Evolutionary conservation across 2,888 invertebrate species (phyloP).

Genomic region (Lepidocyrtoides sp.): DNA sequence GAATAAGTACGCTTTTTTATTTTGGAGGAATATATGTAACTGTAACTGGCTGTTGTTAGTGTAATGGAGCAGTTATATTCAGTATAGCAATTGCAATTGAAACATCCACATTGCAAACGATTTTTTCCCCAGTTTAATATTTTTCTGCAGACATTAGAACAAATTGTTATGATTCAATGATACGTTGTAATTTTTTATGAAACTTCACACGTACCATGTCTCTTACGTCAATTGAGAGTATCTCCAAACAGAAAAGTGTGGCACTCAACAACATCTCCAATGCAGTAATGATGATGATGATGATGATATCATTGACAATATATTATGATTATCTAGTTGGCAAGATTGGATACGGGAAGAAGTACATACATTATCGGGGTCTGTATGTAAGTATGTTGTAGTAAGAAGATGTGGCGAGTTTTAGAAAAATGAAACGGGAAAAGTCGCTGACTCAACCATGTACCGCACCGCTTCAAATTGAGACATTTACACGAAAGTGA

Average conservation of each 20-base stretch:
- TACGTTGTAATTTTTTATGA: slow-evolving; percentile 39
- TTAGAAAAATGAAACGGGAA: slow-evolving; percentile 52
- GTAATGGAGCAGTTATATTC: background rate
- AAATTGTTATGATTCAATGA: background rate
- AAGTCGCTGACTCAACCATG: slow-evolving; percentile 37
- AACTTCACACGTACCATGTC: slow-evolving; percentile 24
- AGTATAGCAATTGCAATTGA: background rate
- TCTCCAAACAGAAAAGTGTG: background rate
- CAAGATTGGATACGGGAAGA: background rate
- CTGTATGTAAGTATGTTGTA: background rate
- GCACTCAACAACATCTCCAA: background rate
- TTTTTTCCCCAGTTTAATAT: background rate
- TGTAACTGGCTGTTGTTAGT: slow-evolving; percentile 13
- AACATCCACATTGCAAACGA: background rate
- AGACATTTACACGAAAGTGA: background rate
- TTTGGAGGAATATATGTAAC: background rate
- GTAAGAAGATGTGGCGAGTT: slow-evolving; percentile 16
- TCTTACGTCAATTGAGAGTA: background rate
- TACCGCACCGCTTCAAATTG: background rate
- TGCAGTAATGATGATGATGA: no score
- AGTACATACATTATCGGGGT: background rate
- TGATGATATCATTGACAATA: slow-evolving; percentile 58
- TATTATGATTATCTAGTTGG: slow-evolving; percentile 24
- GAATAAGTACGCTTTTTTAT: slow-evolving; percentile 7
- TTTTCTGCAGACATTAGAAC: slow-evolving; percentile 40